Conservation (phyloP, 2,797 vertebrate genomes). For the Steatocranus sp. region DNA sequence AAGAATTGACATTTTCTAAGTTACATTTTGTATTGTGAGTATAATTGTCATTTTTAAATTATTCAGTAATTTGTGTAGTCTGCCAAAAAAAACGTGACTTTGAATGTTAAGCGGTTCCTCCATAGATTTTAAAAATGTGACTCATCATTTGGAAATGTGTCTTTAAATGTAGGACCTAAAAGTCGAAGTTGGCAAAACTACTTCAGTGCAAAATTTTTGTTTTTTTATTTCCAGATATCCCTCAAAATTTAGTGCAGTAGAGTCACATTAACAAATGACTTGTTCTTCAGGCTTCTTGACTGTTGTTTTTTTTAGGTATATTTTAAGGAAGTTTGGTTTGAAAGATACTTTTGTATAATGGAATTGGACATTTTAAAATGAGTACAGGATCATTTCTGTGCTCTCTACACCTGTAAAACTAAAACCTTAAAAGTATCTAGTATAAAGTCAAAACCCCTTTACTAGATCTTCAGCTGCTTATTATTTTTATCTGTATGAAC, state of each 20-base stretch:
- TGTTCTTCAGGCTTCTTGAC: background rate
- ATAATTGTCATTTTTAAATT: background rate
- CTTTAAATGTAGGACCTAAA: background rate
- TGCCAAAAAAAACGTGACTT: background rate
- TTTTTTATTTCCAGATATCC: background rate
- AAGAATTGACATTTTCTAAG: background rate
- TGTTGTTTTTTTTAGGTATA: background rate
- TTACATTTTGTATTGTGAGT: background rate
- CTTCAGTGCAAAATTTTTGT: background rate
- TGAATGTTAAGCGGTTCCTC: background rate
- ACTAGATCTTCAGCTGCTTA: background rate
- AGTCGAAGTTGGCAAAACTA: background rate
- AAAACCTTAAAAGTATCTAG: background rate
- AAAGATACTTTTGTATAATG: background rate
- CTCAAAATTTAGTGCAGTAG: background rate
- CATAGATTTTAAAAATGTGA: background rate
- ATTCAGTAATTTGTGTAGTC: background rate
- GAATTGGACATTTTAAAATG: background rate
- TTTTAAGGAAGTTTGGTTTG: background rate
- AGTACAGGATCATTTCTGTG: background rate
- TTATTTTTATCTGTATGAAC: background rate
- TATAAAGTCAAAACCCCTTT: background rate
- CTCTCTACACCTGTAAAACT: background rate
- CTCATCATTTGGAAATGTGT: background rate
- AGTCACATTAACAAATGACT: background rate